Evolutionary conservation across 1,140 invertebrate genomes (phyloP), one percentile per base, ranked within the genome.

Genomic region (Macrobrachium rosenbergii): DNA sequence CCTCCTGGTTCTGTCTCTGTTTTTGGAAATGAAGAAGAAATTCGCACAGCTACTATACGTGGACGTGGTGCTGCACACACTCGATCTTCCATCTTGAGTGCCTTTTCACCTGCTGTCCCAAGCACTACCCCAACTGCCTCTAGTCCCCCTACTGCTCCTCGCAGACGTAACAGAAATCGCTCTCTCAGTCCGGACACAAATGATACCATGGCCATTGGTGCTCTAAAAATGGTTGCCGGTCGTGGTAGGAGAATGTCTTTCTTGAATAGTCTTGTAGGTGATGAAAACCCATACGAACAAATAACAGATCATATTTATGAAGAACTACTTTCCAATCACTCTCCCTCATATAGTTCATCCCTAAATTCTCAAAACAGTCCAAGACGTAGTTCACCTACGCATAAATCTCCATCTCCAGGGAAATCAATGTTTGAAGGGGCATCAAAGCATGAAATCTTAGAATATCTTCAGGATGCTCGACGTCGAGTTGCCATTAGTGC

Each of bases 371-470:
- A 88, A 45, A 37, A 79, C 58, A 82, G 82, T 80, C 45, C 64
- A 2, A 89, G 72, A 80, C 83, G 17, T 67, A 89, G 59, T 60
- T 62, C 28, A 87, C 23, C 89, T 79, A 14, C 89, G 77, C 73
- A 85, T n/a, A 82, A 82, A 14, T 81, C 87, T 64, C 88, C 59
- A 85, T 90, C 78, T 87, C 90, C 79, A 80, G 91, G 90, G 37
- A 91, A 94, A 83, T 96, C 95, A 28, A 96, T 96, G 90, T 96
- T 96, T 91, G 95, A 96, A 92, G 95, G 95, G 69, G 96, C 96
- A 17, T 96, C 96, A 2, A 97, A 97, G 91, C 96, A 97, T 89
- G 96, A 98, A 90, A 96, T 98, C 88, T 92, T 98, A 10, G 96
- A 95, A 59, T 98, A 97, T 90, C 92, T 98, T 75, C 96, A 97